These are phyloP conservation scores for Chloebia gouldiae DNA, from an alignment of 2,113 vertebrate species.

Conservation along the genomic window DNA sequence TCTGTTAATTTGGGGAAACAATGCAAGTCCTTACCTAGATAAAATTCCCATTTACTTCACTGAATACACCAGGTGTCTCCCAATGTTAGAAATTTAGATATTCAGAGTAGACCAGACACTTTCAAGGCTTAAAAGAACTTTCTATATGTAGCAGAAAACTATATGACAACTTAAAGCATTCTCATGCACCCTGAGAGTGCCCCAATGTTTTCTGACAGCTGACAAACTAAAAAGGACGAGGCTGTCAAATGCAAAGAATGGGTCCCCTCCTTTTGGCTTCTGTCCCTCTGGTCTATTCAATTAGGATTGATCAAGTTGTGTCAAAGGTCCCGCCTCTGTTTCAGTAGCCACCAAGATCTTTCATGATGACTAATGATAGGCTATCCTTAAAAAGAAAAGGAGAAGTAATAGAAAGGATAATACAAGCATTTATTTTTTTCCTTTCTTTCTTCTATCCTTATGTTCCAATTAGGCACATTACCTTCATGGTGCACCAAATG, in stretches of 20 bases:
- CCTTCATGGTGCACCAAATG: conserved; percentile 13
- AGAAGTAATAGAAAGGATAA: not conserved
- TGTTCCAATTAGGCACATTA: conserved; percentile 24
- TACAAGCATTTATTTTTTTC: not conserved
- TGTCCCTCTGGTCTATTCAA: conserved; percentile 73
- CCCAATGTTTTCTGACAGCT: conserved; percentile 58
- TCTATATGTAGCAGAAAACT: not conserved
- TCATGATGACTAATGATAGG: conserved; percentile 69
- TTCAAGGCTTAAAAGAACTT: not conserved
- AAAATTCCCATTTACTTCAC: not conserved
- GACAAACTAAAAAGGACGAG: conserved; percentile 71
- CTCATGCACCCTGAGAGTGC: not conserved
- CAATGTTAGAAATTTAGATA: fast-evolving
- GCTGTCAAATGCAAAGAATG: conserved; percentile 69
- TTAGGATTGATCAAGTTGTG: conserved; percentile 75
- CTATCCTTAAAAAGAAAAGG: conserved; percentile 6
- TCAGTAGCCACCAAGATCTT: conserved; percentile 61
- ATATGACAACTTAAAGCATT: not conserved
- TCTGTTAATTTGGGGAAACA: not conserved
- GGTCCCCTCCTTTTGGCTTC: conserved; percentile 56
- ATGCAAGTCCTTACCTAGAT: not conserved
- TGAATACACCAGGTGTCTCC: not conserved
- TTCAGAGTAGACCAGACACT: not conserved
- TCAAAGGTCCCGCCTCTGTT: conserved; percentile 70
- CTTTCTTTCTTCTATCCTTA: not conserved